phyloP scores from a whole-genome alignment of 2,113 vertebrate genomes.

The Charina bottae region DNA sequence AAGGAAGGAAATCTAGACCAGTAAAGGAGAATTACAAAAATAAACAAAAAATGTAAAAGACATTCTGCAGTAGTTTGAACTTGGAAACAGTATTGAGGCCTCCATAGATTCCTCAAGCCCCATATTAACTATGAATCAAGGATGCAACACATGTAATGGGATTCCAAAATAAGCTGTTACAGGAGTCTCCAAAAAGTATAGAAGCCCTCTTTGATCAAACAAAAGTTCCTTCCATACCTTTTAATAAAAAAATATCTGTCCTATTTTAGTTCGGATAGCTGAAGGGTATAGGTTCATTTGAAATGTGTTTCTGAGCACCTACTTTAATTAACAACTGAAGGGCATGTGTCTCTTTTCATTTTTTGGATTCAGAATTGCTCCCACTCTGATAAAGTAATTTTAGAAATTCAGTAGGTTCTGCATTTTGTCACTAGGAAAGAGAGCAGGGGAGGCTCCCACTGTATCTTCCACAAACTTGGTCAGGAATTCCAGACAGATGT shows the following conservation, averaged over 20 bases:
- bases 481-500: not conserved
- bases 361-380: slow-evolving; percentile 5
- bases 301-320: not conserved
- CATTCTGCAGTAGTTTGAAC: not conserved
- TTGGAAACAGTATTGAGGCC: not conserved
- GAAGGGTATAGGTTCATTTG: not conserved
- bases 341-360: not conserved
- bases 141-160: not conserved
- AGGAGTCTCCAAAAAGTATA: not conserved
- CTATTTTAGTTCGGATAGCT: not conserved
- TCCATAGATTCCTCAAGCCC: not conserved
- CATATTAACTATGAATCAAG: not conserved
- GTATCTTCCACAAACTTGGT: not conserved
- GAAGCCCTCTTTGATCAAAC: not conserved
- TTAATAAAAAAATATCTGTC: not conserved
- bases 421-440: not conserved
- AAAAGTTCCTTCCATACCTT: not conserved
- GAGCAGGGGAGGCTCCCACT: not conserved
- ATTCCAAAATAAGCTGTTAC: not conserved
- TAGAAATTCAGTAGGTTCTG: not conserved
- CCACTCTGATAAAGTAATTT: not conserved
- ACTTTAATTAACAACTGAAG: not conserved
- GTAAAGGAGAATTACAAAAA: not conserved
- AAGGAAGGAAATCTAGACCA: not conserved
- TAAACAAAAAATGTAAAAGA: not conserved